phyloP scores from a whole-genome alignment of 2,797 vertebrate species.

The Sebastiscus tertius region DNA sequence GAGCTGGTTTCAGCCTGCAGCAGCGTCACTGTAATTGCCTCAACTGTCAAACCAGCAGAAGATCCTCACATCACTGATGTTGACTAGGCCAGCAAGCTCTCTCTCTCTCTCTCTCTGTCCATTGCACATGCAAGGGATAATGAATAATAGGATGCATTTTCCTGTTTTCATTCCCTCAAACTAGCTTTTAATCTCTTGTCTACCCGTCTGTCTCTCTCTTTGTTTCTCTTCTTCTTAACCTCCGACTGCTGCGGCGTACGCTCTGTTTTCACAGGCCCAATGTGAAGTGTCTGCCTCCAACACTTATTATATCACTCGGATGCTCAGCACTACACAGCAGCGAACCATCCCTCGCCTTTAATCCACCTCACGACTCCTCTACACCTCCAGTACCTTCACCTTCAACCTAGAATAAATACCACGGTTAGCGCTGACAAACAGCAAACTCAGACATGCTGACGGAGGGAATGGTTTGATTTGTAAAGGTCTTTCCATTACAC shows the following conservation, averaged over 20 bases:
- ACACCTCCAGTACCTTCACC: constrained; percentile 3
- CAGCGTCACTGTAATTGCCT: constrained; percentile 65
- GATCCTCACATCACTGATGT: constrained; percentile 41
- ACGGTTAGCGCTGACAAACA: constrained; percentile 1
- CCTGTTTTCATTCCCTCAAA: not conserved
- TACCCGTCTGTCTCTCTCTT: constrained; percentile 7
- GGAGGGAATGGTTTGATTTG: not conserved
- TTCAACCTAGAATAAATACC: constrained; percentile 26
- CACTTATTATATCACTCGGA: constrained; percentile 60
- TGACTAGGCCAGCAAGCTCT: constrained; percentile 23
- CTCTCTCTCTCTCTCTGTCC: not conserved
- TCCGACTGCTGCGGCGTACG: constrained; percentile 15
- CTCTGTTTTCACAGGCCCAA: constrained; percentile 35
- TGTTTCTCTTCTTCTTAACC: constrained; percentile 37
- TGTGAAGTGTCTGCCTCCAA: constrained; percentile 57
- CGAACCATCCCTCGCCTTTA: constrained; percentile 54
- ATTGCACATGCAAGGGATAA: constrained; percentile 9
- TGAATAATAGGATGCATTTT: not conserved
- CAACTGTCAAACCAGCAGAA: constrained; percentile 62
- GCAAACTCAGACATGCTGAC: not conserved
- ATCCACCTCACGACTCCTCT: constrained; percentile 43
- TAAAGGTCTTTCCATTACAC: not conserved
- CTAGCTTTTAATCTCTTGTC: constrained; percentile 3
- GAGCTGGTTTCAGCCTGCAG: constrained; percentile 47
- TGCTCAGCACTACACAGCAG: constrained; percentile 51